A percentile compares a stretch with the other conserved stretches of the same genome.
phyloP scores from a whole-genome alignment of 2,888 invertebrate species.

The Eurytoma adleriae region DNA sequence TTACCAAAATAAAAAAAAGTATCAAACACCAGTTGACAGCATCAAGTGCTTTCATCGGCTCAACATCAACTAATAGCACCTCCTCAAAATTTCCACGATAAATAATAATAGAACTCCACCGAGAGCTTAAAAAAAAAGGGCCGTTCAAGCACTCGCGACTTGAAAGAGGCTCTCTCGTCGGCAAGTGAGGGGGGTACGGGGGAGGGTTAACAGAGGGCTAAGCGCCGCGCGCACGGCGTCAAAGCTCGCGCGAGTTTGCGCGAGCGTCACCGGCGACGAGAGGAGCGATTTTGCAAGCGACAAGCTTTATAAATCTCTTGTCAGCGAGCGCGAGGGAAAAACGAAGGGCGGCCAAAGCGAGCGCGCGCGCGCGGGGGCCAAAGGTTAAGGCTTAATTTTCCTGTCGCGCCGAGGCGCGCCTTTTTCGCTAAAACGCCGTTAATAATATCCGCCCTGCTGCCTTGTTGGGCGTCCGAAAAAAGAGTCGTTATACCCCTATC shows the following conservation, averaged over 20 bases:
- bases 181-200: not conserved
- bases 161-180: not conserved
- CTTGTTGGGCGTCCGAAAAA: not conserved
- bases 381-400: conserved; percentile 65
- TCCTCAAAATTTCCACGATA: too few species aligned
- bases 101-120: too few species aligned
- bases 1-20: too few species aligned
- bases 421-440: conserved; percentile 49
- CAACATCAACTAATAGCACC: too few species aligned
- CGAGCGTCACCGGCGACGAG: not conserved
- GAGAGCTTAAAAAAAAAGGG: too few species aligned
- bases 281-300: conserved; percentile 54
- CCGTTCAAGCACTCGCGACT: not conserved
- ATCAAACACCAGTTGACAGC: too few species aligned
- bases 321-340: conserved; percentile 32
- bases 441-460: conserved; percentile 25
- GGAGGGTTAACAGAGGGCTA: conserved; percentile 12
- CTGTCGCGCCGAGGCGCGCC: conserved; percentile 58
- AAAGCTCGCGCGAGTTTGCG: conserved; percentile 5
- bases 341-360: conserved; percentile 21
- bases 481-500: too few species aligned
- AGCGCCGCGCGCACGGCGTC: not conserved
- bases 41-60: too few species aligned
- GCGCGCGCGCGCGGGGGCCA: conserved; percentile 43
- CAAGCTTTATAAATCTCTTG: conserved; percentile 56